Evolutionary conservation across 2,113 vertebrate species (phyloP), one percentile per base, ranked within the genome.

Genomic region (Fukomys damarensis): DNA sequence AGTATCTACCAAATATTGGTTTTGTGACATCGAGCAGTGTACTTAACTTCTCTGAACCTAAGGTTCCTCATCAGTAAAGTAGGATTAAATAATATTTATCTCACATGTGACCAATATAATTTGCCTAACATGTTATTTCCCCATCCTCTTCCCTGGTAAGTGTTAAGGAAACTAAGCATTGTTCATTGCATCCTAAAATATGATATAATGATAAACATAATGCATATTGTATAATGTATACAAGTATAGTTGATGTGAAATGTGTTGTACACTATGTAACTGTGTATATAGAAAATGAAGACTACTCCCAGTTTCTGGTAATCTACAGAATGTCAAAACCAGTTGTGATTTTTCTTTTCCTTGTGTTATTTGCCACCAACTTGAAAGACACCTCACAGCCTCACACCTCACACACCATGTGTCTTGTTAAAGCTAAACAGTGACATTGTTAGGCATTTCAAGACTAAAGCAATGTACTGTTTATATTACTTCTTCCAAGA

Each of bases 391-490:
- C 54, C 77, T 92, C 63, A 63, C 54, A 72, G 32, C 13, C 84
- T 72, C n/a, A 3, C 1, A 0, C 85, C 32, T 61, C 59, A 52
- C 56, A 28, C 28, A 32, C 66, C 66, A 3, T 35, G 63, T 38
- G 58, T 89, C 46, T 77, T 56, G 9, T 74, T 72, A 86, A 56
- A 95, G 41, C 30, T 86, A 82, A 96, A 58, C 49, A 76, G 32
- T 91, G 70, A 22, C 54, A 65, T 86, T 90, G 94, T 90, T 93
- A 58, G 68, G 38, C n/a, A 68, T 94, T 79, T 91, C 12, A n/a
- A 35, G 12, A 80, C 58, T 24, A 91, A 6, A 52, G 26, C 58
- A 59, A 17, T 19, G 11, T 77, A 65, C 52, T 90, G 20, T 84
- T 94, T 66, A 20, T 77, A 16, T 52, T 87, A 63, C 85, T 90